A percentile compares a stretch with the other conserved stretches of the same genome.
phyloP scores from a whole-genome alignment of 2,797 vertebrate species.

The Siniperca undulata region DNA sequence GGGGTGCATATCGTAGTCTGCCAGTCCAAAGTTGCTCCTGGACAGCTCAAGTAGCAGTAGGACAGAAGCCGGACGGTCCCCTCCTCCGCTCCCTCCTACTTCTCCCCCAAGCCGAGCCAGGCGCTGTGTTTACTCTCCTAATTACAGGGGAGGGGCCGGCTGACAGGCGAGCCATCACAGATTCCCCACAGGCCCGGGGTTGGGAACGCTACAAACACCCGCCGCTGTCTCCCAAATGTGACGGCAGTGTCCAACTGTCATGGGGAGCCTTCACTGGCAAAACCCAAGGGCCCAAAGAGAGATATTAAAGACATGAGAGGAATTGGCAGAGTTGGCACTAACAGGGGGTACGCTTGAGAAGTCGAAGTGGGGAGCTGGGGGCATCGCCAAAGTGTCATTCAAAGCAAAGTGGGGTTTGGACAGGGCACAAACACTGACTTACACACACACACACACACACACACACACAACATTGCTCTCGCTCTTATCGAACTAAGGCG shows the following conservation, averaged over 20 bases:
- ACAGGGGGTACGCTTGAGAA: slow-evolving; percentile 84
- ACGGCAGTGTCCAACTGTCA: slow-evolving; percentile 87
- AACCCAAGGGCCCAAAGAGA: slow-evolving; percentile 84
- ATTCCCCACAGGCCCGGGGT: slow-evolving; percentile 80
- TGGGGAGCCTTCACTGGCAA: slow-evolving; percentile 83
- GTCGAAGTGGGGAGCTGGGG: slow-evolving; percentile 82
- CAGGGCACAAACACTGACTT: slow-evolving; percentile 78
- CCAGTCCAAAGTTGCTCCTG: slow-evolving; percentile 71
- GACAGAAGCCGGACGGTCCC: slow-evolving; percentile 78
- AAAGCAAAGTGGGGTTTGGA: slow-evolving; percentile 88
- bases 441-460: slow-evolving; percentile 70
- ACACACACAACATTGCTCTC: slow-evolving; percentile 62
- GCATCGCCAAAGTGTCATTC: slow-evolving; percentile 89
- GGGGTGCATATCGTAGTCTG: slow-evolving; percentile 42
- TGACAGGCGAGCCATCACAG: slow-evolving; percentile 87
- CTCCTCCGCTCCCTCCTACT: slow-evolving; percentile 80
- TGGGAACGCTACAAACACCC: slow-evolving; percentile 83
- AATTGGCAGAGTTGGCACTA: slow-evolving; percentile 82
- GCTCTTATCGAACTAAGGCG: slow-evolving; percentile 58
- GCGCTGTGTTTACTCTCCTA: slow-evolving; percentile 97
- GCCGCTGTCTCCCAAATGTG: slow-evolving; percentile 83
- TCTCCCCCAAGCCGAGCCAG: slow-evolving; percentile 74
- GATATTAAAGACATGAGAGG: slow-evolving; percentile 89
- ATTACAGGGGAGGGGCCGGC: slow-evolving; percentile 97
- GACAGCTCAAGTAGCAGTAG: slow-evolving; percentile 89